These are phyloP conservation scores for Sebastes dallii DNA, from an alignment of 2,797 vertebrate species.

Conservation along the genomic window DNA sequence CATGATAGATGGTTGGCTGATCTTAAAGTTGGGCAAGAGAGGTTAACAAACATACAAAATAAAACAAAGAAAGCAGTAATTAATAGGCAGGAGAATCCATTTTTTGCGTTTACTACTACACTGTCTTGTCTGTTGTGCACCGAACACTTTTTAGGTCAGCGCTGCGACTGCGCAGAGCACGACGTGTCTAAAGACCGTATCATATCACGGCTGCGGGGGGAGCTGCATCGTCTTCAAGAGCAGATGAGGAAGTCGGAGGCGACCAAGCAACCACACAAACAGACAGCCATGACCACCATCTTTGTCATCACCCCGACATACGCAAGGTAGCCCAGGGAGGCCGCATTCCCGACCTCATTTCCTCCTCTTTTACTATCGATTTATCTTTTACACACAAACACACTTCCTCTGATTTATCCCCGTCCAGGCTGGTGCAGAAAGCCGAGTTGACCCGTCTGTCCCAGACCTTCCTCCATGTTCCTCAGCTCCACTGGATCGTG, in stretches of 20 bases:
- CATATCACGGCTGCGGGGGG: constrained; percentile 85
- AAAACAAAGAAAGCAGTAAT: neutral
- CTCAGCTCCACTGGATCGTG: constrained; percentile 85
- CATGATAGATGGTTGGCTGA: neutral
- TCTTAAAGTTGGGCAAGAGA: neutral
- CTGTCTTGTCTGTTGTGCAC: neutral
- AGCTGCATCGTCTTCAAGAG: constrained; percentile 82
- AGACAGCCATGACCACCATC: constrained; percentile 73
- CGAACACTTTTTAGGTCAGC: constrained; percentile 82
- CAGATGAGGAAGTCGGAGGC: constrained; percentile 74
- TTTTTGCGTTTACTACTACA: neutral
- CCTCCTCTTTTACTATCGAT: neutral
- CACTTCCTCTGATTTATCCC: neutral
- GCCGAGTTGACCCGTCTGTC: constrained; percentile 85
- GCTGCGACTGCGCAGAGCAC: constrained; percentile 87
- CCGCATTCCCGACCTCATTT: neutral
- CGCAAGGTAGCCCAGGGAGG: constrained; percentile 69
- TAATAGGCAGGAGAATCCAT: neutral
- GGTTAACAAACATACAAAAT: neutral
- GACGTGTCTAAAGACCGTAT: constrained; percentile 82
- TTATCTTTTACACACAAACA: neutral
- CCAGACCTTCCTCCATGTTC: constrained; percentile 85
- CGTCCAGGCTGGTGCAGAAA: constrained; percentile 82
- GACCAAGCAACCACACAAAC: constrained; percentile 67
- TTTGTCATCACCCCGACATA: constrained; percentile 92